Conservation (phyloP, 2,888 invertebrate genomes). For the Euplexia lucipara region DNA sequence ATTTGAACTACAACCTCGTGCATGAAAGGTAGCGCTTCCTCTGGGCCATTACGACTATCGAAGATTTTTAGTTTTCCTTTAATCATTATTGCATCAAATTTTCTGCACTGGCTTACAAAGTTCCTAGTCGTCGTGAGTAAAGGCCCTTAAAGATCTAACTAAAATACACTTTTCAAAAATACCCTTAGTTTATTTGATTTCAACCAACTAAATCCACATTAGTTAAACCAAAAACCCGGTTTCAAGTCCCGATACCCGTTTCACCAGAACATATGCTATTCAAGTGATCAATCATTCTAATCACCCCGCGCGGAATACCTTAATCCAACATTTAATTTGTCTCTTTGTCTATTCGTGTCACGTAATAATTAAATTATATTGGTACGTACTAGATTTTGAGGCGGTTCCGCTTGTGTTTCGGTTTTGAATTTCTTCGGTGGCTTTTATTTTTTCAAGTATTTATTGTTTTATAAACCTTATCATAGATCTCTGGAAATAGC, state of each 20-base stretch:
- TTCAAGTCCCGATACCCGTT: slow-evolving; percentile 14
- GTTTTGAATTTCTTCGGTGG: neutral
- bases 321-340: slow-evolving; percentile 66
- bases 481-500: too few species aligned
- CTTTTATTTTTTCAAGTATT: neutral
- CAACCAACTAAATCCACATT: neutral
- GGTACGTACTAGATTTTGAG: slow-evolving; percentile 31
- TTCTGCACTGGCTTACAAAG: too few species aligned
- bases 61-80: too few species aligned
- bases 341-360: slow-evolving; percentile 58
- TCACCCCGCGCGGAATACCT: slow-evolving; percentile 79
- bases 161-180: neutral
- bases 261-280: slow-evolving; percentile 38
- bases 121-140: too few species aligned
- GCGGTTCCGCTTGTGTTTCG: slow-evolving; percentile 21
- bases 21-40: too few species aligned
- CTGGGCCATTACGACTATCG: too few species aligned
- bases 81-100: too few species aligned
- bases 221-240: slow-evolving; percentile 9
- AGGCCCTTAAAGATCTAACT: too few species aligned
- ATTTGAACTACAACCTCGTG: too few species aligned
- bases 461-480: too few species aligned
- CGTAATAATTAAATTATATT: slow-evolving; percentile 55
- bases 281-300: slow-evolving; percentile 75
- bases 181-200: neutral